Conservation (phyloP, 2,888 invertebrate genomes). For the Cotesia congregata region DNA sequence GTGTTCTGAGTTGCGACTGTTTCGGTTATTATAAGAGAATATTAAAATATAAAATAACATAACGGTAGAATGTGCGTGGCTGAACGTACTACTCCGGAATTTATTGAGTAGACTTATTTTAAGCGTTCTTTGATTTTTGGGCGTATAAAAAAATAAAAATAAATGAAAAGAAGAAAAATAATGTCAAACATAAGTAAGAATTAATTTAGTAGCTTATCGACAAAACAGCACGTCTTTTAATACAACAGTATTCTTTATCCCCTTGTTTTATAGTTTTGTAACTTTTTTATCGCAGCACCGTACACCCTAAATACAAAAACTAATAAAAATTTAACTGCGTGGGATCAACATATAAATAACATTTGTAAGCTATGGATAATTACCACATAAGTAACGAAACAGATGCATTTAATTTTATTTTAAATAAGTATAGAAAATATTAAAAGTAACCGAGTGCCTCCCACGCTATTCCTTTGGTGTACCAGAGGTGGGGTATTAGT, state of each 20-base stretch:
- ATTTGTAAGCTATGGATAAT: not conserved
- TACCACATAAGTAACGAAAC: not conserved
- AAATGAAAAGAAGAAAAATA: not conserved
- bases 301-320: too few relatives aligned
- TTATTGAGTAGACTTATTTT: not conserved
- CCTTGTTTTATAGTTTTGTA: too few relatives aligned
- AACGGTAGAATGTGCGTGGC: constrained; percentile 7
- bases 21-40: not conserved
- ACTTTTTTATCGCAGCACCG: too few relatives aligned
- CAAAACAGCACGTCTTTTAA: not conserved
- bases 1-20: not conserved
- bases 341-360: not conserved
- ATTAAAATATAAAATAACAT: constrained; percentile 5
- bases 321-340: not conserved
- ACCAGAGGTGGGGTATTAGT: constrained; percentile 57
- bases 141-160: not conserved
- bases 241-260: not conserved
- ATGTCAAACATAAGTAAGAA: not conserved
- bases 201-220: not conserved
- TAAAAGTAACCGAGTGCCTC: constrained; percentile 61
- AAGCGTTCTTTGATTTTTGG: not conserved
- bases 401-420: constrained; percentile 29
- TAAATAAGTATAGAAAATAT: constrained; percentile 47
- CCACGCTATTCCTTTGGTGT: constrained; percentile 59
- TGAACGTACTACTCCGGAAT: not conserved